A percentile compares a stretch with the other conserved stretches of the same genome.
Evolutionary conservation across 2,888 invertebrate genomes (phyloP).

Genomic region (Watsonalla cultraria): DNA sequence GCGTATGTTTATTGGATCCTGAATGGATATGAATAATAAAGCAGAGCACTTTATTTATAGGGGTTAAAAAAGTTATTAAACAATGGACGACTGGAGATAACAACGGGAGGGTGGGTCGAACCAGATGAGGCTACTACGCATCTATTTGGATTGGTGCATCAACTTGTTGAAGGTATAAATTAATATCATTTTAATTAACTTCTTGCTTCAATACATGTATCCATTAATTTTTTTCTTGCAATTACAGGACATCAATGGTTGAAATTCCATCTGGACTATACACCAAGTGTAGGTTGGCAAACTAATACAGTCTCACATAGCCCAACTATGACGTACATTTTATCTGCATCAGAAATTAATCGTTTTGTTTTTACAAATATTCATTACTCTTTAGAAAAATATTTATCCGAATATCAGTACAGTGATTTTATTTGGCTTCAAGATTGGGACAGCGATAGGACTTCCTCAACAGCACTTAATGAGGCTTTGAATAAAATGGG

Average conservation of each 20-base stretch:
- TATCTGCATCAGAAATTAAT: conserved; percentile 87
- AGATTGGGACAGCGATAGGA: conserved; percentile 81
- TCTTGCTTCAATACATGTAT: no score
- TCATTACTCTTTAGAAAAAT: conserved; percentile 96
- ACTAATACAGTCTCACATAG: conserved; percentile 98
- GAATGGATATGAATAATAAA: background rate
- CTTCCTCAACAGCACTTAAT: conserved; percentile 41
- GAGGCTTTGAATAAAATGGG: conserved; percentile 49
- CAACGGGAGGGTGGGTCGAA: conserved; percentile 97
- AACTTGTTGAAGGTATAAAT: conserved; percentile 87
- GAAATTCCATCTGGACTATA: conserved; percentile 86
- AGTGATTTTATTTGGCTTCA: conserved; percentile 96
- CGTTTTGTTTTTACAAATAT: conserved; percentile 93
- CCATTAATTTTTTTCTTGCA: background rate
- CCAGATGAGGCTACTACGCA: conserved; percentile 94
- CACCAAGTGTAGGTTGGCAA: conserved; percentile 91
- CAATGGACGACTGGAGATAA: conserved; percentile 91
- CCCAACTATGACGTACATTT: conserved; percentile 92
- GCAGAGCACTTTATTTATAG: conserved; percentile 30
- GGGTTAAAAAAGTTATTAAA: conserved; percentile 86
- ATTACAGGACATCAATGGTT: conserved; percentile 92
- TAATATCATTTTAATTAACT: background rate
- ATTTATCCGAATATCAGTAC: conserved; percentile 89
- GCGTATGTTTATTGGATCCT: background rate
- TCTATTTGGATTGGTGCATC: conserved; percentile 92